Conservation (phyloP, 1,140 invertebrate species). For the Solenopsis fugax region DNA sequence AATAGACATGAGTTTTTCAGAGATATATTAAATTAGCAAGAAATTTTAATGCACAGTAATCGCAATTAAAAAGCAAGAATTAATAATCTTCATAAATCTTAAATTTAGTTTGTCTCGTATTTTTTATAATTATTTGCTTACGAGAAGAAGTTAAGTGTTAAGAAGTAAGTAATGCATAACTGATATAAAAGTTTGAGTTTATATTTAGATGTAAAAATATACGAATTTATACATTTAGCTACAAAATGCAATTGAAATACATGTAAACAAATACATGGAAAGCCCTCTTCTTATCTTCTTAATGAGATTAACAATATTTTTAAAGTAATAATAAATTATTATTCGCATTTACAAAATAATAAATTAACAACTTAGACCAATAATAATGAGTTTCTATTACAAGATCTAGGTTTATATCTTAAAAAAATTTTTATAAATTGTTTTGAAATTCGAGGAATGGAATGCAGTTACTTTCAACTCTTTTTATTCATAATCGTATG, state of each 20-base stretch:
- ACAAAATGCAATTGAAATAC: neutral
- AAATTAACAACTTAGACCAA: too few species aligned
- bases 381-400: too few species aligned
- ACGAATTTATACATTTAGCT: neutral
- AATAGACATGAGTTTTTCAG: neutral
- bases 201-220: neutral
- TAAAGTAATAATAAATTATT: neutral
- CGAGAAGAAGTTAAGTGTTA: neutral
- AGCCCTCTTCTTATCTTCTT: neutral
- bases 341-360: too few species aligned
- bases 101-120: neutral
- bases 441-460: too few species aligned
- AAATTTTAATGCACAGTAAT: neutral
- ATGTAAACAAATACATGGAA: neutral
- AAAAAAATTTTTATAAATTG: too few species aligned
- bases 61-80: neutral
- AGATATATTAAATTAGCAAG: neutral
- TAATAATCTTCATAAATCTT: neutral
- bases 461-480: too few species aligned
- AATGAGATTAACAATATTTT: neutral
- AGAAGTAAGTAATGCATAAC: neutral
- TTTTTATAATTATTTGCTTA: neutral
- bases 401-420: too few species aligned
- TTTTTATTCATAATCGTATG: neutral
- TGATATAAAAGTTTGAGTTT: neutral